Percentiles rank a stretch among this genome's conserved stretches.
Evolutionary conservation across 2,113 vertebrate genomes (phyloP).

Genomic region (Perognathus longimembris): DNA sequence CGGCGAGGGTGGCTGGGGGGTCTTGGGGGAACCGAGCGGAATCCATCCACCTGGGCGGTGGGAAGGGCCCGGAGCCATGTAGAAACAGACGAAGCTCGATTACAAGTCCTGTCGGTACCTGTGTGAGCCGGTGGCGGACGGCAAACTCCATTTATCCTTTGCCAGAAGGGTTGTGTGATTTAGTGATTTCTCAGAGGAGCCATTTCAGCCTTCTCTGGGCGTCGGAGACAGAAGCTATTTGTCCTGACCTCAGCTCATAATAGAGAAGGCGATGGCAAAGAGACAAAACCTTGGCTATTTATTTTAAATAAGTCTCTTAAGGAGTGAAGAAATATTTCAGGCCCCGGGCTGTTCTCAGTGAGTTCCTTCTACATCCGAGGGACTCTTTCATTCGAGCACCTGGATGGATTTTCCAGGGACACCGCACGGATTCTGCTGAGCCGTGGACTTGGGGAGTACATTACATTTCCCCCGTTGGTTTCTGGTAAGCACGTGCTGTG

Average conservation of each 20-base stretch:
- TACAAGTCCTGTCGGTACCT: conserved; percentile 64
- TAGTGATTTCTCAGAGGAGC: conserved; percentile 61
- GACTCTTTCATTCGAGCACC: conserved; percentile 32
- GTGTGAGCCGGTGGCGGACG: conserved; percentile 23
- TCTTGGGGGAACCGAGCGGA: neutral
- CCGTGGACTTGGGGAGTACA: neutral
- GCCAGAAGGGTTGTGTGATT: conserved; percentile 67
- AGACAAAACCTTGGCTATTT: conserved; percentile 64
- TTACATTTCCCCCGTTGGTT: too few species aligned
- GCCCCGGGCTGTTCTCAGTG: conserved; percentile 28
- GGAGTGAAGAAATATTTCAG: conserved; percentile 40
- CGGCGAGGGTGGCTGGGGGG: neutral
- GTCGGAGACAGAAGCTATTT: conserved; percentile 56
- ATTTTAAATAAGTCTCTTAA: conserved; percentile 67
- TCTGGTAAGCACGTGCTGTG: neutral
- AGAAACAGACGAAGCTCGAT: conserved; percentile 33
- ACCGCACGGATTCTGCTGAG: conserved; percentile 23
- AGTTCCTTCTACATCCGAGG: conserved; percentile 60
- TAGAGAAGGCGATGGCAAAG: conserved; percentile 42
- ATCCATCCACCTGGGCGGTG: neutral
- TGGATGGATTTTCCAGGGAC: conserved; percentile 11
- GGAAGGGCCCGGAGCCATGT: conserved; percentile 37
- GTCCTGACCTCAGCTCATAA: conserved; percentile 60
- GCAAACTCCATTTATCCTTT: conserved; percentile 66
- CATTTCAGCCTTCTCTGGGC: conserved; percentile 58